These are phyloP conservation scores for Stenolophus ochropezus DNA, from an alignment of 2,888 invertebrate species.

Conservation along the genomic window DNA sequence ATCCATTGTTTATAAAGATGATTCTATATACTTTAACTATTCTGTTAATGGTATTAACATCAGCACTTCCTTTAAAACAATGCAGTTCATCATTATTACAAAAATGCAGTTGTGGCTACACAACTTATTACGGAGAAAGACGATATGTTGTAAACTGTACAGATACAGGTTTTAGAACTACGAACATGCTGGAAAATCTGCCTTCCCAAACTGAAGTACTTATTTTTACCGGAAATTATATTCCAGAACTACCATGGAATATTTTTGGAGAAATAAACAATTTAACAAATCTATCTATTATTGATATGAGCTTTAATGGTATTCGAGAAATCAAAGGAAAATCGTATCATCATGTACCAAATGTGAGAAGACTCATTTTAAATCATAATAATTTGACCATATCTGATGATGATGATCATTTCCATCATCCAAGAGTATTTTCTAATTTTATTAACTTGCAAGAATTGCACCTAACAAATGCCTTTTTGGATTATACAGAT, in stretches of 20 bases:
- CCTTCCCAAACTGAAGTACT: conserved; percentile 81
- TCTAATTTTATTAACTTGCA: conserved; percentile 82
- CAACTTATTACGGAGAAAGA: conserved; percentile 73
- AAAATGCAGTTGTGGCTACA: conserved; percentile 76
- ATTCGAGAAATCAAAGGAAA: conserved; percentile 84
- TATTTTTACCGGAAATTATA: conserved; percentile 82
- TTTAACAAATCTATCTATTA: conserved; percentile 77
- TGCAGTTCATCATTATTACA: conserved; percentile 63
- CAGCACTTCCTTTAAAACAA: neutral
- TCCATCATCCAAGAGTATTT: conserved; percentile 81
- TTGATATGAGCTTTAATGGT: conserved; percentile 85
- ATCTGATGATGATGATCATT: conserved; percentile 75
- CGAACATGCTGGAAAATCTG: conserved; percentile 77
- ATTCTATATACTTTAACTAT: neutral
- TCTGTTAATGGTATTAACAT: neutral
- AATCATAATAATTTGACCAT: conserved; percentile 83
- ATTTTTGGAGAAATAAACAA: conserved; percentile 80
- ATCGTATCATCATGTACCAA: conserved; percentile 83
- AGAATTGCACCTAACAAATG: conserved; percentile 83
- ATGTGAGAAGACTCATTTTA: conserved; percentile 80
- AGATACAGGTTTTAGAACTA: conserved; percentile 77
- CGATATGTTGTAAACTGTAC: conserved; percentile 84
- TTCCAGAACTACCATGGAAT: conserved; percentile 81
- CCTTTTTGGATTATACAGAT: conserved; percentile 81
- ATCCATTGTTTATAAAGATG: conserved; percentile 24